Evolutionary conservation across 2,113 vertebrate genomes (phyloP).

Genomic region (Corythornis madagascariensis): DNA sequence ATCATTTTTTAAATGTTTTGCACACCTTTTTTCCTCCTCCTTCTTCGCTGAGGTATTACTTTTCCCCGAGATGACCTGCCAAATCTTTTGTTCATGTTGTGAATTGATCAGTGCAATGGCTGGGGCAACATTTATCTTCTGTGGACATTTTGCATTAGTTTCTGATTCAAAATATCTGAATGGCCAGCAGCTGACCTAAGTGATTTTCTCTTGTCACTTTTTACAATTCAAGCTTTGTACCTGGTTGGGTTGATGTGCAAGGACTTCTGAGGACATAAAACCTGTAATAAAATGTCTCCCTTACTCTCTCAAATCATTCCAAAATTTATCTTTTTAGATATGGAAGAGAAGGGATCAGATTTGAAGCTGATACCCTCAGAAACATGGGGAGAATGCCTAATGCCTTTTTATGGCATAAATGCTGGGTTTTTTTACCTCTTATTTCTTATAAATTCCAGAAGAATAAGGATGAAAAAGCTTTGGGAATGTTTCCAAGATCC

Average conservation of each 20-base stretch:
- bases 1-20: not conserved
- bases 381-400: not conserved
- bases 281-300: not conserved
- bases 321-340: not conserved
- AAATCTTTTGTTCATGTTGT: slow-evolving; percentile 28
- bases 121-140: slow-evolving; percentile 32
- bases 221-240: not conserved
- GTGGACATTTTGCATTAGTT: not conserved
- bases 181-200: not conserved
- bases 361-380: not conserved
- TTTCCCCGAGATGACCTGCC: not conserved
- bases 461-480: not conserved
- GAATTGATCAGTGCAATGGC: slow-evolving; percentile 33
- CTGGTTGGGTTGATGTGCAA: not conserved
- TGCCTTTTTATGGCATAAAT: not conserved
- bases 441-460: not conserved
- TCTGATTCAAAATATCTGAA: not conserved
- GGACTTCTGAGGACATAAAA: not conserved
- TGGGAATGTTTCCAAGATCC: not conserved
- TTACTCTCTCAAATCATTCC: not conserved
- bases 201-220: not conserved
- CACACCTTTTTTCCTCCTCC: not conserved
- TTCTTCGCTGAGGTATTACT: not conserved
- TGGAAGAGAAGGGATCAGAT: not conserved
- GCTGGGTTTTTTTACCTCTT: not conserved